Conservation (phyloP, 2,888 invertebrate genomes). For the Cataglyphis livida region DNA sequence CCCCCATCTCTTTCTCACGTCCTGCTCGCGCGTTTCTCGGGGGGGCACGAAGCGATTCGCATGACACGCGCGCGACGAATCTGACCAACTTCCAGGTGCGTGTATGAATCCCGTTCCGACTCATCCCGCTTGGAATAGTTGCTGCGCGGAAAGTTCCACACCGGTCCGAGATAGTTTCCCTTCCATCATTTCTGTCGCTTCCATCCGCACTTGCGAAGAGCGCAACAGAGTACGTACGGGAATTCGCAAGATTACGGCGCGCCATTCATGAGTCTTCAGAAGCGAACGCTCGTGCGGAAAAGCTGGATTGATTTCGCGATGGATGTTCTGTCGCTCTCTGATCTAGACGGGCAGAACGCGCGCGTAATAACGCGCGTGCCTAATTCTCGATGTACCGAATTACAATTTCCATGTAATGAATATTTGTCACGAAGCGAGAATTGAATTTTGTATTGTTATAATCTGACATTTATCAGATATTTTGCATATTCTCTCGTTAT, state of each 20-base stretch:
- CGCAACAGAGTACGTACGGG: background rate
- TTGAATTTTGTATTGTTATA: background rate
- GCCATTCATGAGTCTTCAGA: slow-evolving; percentile 39
- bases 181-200: slow-evolving; percentile 69
- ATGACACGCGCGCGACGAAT: slow-evolving; percentile 73
- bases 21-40: slow-evolving; percentile 59
- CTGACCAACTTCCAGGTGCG: slow-evolving; percentile 72
- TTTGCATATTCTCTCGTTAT: background rate
- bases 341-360: slow-evolving; percentile 48
- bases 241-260: slow-evolving; percentile 62
- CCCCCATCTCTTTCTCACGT: background rate
- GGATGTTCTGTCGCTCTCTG: slow-evolving; percentile 60
- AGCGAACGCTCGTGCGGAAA: slow-evolving; percentile 57
- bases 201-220: slow-evolving; percentile 27
- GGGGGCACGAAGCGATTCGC: slow-evolving; percentile 59
- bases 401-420: background rate
- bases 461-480: background rate
- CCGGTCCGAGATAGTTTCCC: slow-evolving; percentile 76
- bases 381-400: background rate
- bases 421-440: slow-evolving; percentile 6
- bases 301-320: slow-evolving; percentile 64
- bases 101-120: slow-evolving; percentile 67
- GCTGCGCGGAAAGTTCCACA: slow-evolving; percentile 66
- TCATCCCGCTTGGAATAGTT: slow-evolving; percentile 74
- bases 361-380: slow-evolving; percentile 40